Evolutionary conservation across 1,140 invertebrate species (phyloP).

Genomic region (Heliothis subflexa): DNA sequence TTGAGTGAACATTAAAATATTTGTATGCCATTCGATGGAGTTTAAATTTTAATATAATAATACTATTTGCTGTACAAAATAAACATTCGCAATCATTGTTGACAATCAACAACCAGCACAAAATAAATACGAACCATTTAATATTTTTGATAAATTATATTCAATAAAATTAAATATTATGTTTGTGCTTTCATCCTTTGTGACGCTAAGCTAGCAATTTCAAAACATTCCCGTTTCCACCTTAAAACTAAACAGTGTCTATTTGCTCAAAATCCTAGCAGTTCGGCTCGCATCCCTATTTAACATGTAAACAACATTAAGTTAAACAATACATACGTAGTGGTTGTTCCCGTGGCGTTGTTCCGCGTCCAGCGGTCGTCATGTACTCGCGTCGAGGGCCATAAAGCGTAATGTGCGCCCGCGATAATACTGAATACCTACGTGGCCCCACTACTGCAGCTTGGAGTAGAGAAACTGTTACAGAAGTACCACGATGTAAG

Average conservation of each 20-base stretch:
- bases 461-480: neutral
- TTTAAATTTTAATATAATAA: too few relatives aligned
- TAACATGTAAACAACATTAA: conserved; percentile 27
- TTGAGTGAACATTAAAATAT: too few relatives aligned
- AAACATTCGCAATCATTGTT: too few relatives aligned
- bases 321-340: conserved; percentile 27
- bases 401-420: conserved; percentile 42
- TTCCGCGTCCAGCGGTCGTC: conserved; percentile 12
- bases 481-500: neutral
- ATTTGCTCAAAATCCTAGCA: neutral
- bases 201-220: too few relatives aligned
- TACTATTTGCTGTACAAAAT: too few relatives aligned
- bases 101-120: too few relatives aligned
- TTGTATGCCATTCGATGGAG: too few relatives aligned
- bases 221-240: too few relatives aligned
- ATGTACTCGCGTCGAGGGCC: conserved; percentile 38
- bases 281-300: neutral
- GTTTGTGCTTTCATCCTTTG: too few relatives aligned
- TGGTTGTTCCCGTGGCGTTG: conserved; percentile 3
- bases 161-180: too few relatives aligned
- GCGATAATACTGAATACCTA: conserved; percentile 45
- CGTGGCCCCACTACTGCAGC: neutral
- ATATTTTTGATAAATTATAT: too few relatives aligned
- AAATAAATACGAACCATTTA: too few relatives aligned
- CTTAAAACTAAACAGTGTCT: neutral